Base-by-base conservation (phyloP, 2,888 invertebrate species). In the Auanema freiburgensis region DNA sequence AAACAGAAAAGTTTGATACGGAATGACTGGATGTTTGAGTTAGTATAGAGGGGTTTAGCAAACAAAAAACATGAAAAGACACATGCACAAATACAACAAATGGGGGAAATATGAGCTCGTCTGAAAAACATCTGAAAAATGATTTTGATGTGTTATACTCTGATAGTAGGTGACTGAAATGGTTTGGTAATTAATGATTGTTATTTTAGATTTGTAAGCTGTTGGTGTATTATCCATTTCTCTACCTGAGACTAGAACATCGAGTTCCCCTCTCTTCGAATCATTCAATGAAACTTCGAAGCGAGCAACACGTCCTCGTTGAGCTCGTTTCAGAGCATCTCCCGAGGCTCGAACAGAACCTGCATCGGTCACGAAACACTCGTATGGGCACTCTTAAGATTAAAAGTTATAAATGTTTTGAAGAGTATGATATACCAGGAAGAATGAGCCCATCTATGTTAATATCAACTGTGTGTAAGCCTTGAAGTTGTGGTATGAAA, bases 381-480 rank as follows among this genome's bases (percentile, higher is more conserved):
- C 83, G 61, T 81, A 83, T 2, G 83, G 82, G 40, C 79, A 82
- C 63, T 83, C 83, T 83, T 68, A 12, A 77, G 64, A 50, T 16
- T 5, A 40, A 42, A 2, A n/a, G 14, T 11, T 24, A n/a, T n/a
- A n/a, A n/a, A n/a, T n/a, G n/a, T n/a, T n/a, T n/a, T n/a, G n/a
- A n/a, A n/a, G n/a, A n/a, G n/a, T n/a, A n/a, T n/a, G n/a, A n/a
- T 33, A 51, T 24, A 85, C 86, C 85, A 63, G 85, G 84, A 18
- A 85, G 79, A 58, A 92, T 92, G 49, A 92, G 89, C 53, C 91
- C 92, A 84, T 93, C 93, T 86, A 92, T 93, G 74, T 90, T 89
- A 57, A 95, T 88, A 66, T 91, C 89, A 63, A 96, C 88, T 77
- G 91, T 88, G 84, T 96, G 94, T 1, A 92, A 91, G 23, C 93